These are phyloP conservation scores for Drosophila punjabiensis DNA, from an alignment of 1,140 invertebrate species.

Conservation along the genomic window DNA sequence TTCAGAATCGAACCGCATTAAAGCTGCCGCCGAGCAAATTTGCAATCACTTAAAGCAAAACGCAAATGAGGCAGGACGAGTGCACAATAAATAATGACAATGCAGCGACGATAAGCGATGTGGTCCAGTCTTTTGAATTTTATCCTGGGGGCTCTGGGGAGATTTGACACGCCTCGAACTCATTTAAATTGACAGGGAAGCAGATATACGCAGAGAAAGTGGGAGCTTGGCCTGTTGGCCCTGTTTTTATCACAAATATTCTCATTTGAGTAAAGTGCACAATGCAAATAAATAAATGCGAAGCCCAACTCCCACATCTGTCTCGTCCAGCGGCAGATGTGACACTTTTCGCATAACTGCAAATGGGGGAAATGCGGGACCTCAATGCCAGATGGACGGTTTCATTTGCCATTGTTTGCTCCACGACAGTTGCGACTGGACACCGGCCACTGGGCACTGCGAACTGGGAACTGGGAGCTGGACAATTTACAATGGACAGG, in stretches of 20 bases:
- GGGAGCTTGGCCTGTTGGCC: conserved; percentile 35
- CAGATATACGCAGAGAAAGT: conserved; percentile 21
- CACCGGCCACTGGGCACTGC: not conserved
- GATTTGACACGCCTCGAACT: conserved; percentile 40
- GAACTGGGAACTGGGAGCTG: conserved; percentile 3
- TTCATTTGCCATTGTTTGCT: conserved; percentile 35
- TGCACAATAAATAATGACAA: conserved; percentile 67
- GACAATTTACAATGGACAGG: conserved; percentile 37
- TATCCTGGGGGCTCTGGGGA: conserved; percentile 16
- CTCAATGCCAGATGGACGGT: conserved; percentile 51
- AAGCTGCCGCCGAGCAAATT: conserved; percentile 38
- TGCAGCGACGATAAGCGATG: conserved; percentile 41
- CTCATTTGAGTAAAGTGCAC: conserved; percentile 58
- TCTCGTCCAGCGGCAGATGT: conserved; percentile 46
- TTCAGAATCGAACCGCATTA: conserved; percentile 36
- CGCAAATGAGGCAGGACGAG: conserved; percentile 41
- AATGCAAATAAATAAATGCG: conserved; percentile 66
- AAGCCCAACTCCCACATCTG: conserved; percentile 49
- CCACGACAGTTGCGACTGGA: conserved; percentile 5
- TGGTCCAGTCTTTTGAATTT: conserved; percentile 12
- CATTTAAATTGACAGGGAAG: conserved; percentile 54
- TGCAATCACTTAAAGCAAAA: conserved; percentile 57
- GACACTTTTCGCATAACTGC: conserved; percentile 64
- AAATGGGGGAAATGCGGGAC: conserved; percentile 35
- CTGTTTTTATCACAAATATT: conserved; percentile 50